These are phyloP conservation scores for Theocolax elegans DNA, from an alignment of 1,140 invertebrate species.

Conservation along the genomic window DNA sequence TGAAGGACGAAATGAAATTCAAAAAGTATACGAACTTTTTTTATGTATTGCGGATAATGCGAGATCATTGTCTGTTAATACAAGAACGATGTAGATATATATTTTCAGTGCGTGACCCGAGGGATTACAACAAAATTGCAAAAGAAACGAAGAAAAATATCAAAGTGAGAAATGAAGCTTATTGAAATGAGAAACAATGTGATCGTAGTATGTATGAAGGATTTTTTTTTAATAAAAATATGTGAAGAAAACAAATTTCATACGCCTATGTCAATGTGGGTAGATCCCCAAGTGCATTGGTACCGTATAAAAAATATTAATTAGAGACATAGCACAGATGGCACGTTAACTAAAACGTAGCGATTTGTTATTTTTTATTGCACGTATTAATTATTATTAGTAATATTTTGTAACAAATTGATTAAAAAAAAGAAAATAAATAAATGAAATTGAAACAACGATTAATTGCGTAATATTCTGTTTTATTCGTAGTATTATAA, in stretches of 20 bases:
- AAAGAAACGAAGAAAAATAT: neutral
- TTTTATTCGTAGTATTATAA: neutral
- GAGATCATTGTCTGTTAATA: constrained; percentile 27
- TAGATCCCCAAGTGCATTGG: constrained; percentile 29
- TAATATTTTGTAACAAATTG: constrained; percentile 42
- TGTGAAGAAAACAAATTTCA: neutral
- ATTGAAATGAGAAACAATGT: constrained; percentile 31
- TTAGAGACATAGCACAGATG: neutral
- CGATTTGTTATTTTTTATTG: constrained; percentile 40
- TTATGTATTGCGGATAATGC: constrained; percentile 11
- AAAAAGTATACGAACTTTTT: constrained; percentile 19
- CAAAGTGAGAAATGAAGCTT: neutral
- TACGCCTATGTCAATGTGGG: constrained; percentile 5
- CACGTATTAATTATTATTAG: constrained; percentile 33
- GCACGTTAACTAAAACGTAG: neutral
- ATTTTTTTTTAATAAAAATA: neutral
- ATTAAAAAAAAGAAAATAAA: neutral
- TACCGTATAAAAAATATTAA: neutral
- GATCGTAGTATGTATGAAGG: constrained; percentile 20
- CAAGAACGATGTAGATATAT: constrained; percentile 6
- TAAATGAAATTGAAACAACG: constrained; percentile 26
- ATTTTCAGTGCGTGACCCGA: neutral
- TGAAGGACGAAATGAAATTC: constrained; percentile 11
- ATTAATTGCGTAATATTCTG: neutral
- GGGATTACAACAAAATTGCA: neutral